Base-by-base conservation (phyloP, 2,797 vertebrate species). In the Manis pentadactyla region DNA sequence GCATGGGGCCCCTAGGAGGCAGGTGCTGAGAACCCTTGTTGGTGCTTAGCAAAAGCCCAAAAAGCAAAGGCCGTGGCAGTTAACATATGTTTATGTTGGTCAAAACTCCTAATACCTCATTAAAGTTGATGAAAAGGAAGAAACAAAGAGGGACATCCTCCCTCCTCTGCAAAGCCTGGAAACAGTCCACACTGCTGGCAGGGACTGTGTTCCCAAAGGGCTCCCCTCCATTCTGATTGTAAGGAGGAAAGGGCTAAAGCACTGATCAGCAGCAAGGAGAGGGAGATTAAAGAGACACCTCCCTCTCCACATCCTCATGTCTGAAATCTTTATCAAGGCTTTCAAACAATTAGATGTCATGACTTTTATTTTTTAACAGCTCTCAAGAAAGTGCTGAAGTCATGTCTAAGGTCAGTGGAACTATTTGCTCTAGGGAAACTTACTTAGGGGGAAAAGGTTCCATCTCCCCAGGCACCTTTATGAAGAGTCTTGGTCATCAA, bases 401-500 rank as follows among this genome's bases (percentile, higher is more conserved):
- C 89, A 88, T 23, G 42, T 95, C 85, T 89, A 84, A 92, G 91
- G 94, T 97, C 95, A 97, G 59, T 46, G 29, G 75, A 94, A 97
- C 86, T 96, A 85, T 97, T 95, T 95, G 95, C 94, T 95, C 86
- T 59, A 90, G 96, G 87, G 94, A 93, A 93, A 89, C 94, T 87
- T 91, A 93, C 91, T 75, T 39, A 25, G 61, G 19, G 73, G 71
- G 71, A 57, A 87, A 55, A 78, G 69, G 57, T 92, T 89, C 88
- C 46, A 25, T 93, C 93, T 97, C 95, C 93, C 82, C 31, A 2
- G 85, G 92, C 85, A 87, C 96, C 88, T 84, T 93, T 95, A 89
- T 90, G 19, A 92, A 95, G 63, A 69, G n/a, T 51, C 87, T 63
- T 83, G 87, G 94, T 88, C 96, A 95, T 96, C 96, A 97, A 94